phyloP scores from a whole-genome alignment of 1,140 invertebrate genomes.

The Goniozus legneri region DNA sequence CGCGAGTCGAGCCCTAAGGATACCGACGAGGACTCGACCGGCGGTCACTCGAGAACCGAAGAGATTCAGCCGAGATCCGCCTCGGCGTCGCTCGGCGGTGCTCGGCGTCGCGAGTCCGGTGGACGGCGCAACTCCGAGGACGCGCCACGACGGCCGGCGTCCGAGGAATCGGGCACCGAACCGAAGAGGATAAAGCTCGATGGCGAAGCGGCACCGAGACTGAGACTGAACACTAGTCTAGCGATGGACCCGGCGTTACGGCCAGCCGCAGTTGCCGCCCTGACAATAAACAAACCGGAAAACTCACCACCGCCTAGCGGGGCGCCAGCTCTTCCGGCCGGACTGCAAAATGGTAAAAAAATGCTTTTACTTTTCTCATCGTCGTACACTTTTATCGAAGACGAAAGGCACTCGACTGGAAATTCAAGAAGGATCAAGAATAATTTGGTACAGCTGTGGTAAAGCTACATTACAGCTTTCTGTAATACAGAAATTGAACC shows the following conservation, averaged over 20 bases:
- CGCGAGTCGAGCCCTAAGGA: constrained; percentile 45
- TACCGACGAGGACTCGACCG: constrained; percentile 30
- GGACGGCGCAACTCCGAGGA: constrained; percentile 28
- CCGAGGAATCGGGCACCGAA: constrained; percentile 26
- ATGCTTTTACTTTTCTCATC: too few species aligned
- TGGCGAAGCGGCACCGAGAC: constrained; percentile 59
- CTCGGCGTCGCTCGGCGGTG: constrained; percentile 19
- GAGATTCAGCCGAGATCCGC: constrained; percentile 24
- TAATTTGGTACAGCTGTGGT: too few species aligned
- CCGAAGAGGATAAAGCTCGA: constrained; percentile 44
- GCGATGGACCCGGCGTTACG: constrained; percentile 77
- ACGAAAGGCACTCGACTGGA: too few species aligned
- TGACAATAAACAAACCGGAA: constrained; percentile 46
- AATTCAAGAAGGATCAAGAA: too few species aligned
- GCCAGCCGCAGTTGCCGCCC: constrained; percentile 51
- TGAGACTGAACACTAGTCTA: constrained; percentile 72
- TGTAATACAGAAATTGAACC: too few species aligned
- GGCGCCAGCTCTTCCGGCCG: constrained; percentile 35
- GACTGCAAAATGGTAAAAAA: constrained; percentile 46
- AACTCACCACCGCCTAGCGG: constrained; percentile 35
- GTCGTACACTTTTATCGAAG: too few species aligned
- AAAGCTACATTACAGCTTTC: too few species aligned
- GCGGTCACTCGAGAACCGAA: constrained; percentile 23
- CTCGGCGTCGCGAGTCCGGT: constrained; percentile 18
- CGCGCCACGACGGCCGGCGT: constrained; percentile 22